A percentile compares a stretch with the other conserved stretches of the same genome.
Evolutionary conservation across 2,113 vertebrate genomes (phyloP).

Genomic region (Xiphias gladius): DNA sequence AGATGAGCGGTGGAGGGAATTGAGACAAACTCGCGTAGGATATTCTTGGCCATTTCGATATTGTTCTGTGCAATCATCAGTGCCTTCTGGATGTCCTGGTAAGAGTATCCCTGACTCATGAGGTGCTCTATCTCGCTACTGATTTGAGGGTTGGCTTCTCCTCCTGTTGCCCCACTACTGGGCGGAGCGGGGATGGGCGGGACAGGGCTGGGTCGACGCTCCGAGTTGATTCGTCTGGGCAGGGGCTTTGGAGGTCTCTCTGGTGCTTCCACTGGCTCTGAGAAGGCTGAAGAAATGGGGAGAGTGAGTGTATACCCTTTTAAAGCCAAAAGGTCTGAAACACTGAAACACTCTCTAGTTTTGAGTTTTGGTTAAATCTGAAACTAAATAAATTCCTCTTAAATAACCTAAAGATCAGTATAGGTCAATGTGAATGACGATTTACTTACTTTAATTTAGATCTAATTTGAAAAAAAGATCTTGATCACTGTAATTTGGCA

Average conservation of each 20-base stretch:
- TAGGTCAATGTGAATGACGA: not conserved
- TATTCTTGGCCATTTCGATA: slow-evolving; percentile 99
- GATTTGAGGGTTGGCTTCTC: slow-evolving; percentile 86
- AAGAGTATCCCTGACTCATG: slow-evolving; percentile 97
- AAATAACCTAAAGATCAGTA: slow-evolving; percentile 1
- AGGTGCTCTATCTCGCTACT: slow-evolving; percentile 95
- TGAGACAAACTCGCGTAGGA: slow-evolving; percentile 97
- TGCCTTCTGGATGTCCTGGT: slow-evolving; percentile 99
- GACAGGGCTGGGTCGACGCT: slow-evolving; percentile 89
- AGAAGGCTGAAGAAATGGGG: slow-evolving; percentile 78
- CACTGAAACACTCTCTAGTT: not conserved
- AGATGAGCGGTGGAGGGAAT: slow-evolving; percentile 93
- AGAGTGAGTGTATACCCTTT: not conserved
- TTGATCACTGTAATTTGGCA: not conserved
- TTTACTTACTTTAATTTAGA: not conserved
- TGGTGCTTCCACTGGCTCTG: slow-evolving; percentile 89
- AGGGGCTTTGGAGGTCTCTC: slow-evolving; percentile 96
- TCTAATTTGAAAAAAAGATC: not conserved
- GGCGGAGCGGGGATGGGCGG: slow-evolving; percentile 66
- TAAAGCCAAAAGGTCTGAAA: not conserved
- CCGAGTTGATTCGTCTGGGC: slow-evolving; percentile 93
- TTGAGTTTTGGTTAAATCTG: not conserved
- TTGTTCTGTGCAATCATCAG: slow-evolving; percentile 99
- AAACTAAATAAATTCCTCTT: not conserved
- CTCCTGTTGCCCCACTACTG: slow-evolving; percentile 53